Evolutionary conservation across 1,140 invertebrate species (phyloP).

Genomic region (Ips nitidus): DNA sequence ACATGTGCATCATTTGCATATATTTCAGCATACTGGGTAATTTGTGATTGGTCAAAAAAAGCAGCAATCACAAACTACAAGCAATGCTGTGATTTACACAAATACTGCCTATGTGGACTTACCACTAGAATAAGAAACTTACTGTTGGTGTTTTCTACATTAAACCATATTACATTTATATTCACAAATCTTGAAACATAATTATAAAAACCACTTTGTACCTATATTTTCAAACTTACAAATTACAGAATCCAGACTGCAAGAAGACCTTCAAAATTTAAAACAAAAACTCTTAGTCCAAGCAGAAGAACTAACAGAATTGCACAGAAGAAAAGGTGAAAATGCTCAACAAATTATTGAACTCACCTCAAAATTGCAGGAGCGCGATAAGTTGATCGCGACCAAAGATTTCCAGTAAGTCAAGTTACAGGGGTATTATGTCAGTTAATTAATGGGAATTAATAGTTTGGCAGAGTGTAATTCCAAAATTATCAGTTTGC

Average conservation of each 20-base stretch:
- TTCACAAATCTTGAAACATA: background rate
- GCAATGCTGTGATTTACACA: too few relatives aligned
- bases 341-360: conserved; percentile 92
- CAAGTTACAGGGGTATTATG: background rate
- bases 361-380: conserved; percentile 82
- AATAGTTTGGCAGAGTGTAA: conserved; percentile 72
- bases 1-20: too few relatives aligned
- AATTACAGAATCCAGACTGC: conserved; percentile 39
- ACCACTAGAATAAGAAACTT: too few relatives aligned
- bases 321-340: conserved; percentile 86
- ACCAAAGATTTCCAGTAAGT: conserved; percentile 74
- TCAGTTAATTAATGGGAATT: too few relatives aligned
- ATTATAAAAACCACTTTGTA: background rate
- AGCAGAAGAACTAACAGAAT: conserved; percentile 89
- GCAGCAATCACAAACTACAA: too few relatives aligned
- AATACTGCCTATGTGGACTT: too few relatives aligned
- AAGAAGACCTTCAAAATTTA: conserved; percentile 62
- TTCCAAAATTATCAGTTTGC: conserved; percentile 64
- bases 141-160: too few relatives aligned
- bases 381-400: conserved; percentile 77
- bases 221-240: background rate
- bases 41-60: too few relatives aligned
- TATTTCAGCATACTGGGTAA: too few relatives aligned
- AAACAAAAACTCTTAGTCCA: conserved; percentile 84
- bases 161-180: background rate